These are phyloP conservation scores for Columba janthina DNA, from an alignment of 2,113 vertebrate species.

Conservation along the genomic window DNA sequence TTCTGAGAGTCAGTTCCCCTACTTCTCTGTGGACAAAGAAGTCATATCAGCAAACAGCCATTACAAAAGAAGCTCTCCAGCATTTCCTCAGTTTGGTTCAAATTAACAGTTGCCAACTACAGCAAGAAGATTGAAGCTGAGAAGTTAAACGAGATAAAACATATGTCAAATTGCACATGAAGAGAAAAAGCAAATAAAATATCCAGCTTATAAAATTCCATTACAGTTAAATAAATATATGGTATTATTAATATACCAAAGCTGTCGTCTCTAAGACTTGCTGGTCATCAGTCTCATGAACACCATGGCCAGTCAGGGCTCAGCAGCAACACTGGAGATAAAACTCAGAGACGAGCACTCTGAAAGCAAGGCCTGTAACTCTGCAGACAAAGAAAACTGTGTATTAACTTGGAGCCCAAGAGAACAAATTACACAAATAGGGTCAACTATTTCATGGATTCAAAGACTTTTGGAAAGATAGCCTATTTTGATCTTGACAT, in stretches of 20 bases:
- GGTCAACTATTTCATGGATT: not conserved
- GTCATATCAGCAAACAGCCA: not conserved
- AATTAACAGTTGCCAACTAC: not conserved
- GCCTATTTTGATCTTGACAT: not conserved
- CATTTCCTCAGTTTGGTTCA: not conserved
- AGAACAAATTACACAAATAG: not conserved
- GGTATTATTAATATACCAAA: not conserved
- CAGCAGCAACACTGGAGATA: not conserved
- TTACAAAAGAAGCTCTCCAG: not conserved
- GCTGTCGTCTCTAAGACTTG: not conserved
- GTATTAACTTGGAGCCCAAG: not conserved
- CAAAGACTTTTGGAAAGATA: not conserved
- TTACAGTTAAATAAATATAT: not conserved
- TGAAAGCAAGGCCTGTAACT: not conserved
- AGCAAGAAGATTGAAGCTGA: not conserved
- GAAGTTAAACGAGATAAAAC: not conserved
- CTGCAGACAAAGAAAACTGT: not conserved
- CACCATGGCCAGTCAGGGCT: not conserved
- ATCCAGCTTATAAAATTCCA: not conserved
- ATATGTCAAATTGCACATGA: not conserved
- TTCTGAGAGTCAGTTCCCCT: not conserved
- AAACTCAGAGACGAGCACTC: not conserved
- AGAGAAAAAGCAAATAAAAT: not conserved
- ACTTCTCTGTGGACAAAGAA: not conserved
- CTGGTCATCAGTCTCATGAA: not conserved